Conservation (phyloP, 2,888 invertebrate species). For the Tachina grossa region DNA sequence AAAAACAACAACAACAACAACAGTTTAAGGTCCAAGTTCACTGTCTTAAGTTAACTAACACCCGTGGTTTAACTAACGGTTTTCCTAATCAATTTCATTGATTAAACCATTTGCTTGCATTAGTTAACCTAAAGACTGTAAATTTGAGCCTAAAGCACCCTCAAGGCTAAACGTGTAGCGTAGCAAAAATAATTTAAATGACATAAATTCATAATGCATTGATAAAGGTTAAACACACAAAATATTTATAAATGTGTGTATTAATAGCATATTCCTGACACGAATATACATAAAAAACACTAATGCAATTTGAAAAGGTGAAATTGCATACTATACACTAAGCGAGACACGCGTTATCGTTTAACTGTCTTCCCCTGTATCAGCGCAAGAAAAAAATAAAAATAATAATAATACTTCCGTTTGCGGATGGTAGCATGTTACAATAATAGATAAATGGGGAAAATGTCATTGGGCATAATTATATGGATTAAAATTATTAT, state of each 20-base stretch:
- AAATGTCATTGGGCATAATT: slow-evolving; percentile 43
- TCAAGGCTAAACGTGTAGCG: background rate
- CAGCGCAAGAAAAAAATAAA: too few relatives aligned
- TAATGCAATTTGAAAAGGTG: slow-evolving; percentile 2
- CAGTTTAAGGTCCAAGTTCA: too few relatives aligned
- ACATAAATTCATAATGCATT: slow-evolving; percentile 5
- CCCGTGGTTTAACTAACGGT: too few relatives aligned
- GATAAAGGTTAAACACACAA: background rate
- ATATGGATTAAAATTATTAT: slow-evolving; percentile 12
- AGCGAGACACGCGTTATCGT: background rate
- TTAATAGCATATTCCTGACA: background rate
- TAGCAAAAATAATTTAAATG: slow-evolving; percentile 7
- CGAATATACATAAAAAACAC: background rate
- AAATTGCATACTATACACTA: background rate
- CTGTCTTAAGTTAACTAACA: too few relatives aligned
- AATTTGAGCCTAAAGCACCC: too few relatives aligned
- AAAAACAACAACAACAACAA: too few relatives aligned
- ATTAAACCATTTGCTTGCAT: too few relatives aligned
- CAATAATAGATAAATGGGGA: slow-evolving; percentile 45
- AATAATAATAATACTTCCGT: too few relatives aligned
- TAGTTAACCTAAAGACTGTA: too few relatives aligned
- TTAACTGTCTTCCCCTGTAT: background rate
- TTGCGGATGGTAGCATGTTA: background rate
- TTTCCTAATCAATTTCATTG: too few relatives aligned
- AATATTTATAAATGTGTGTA: background rate